Evolutionary conservation across 2,888 invertebrate genomes (phyloP), one percentile per base, ranked within the genome.

Genomic region (Lottia scabra): DNA sequence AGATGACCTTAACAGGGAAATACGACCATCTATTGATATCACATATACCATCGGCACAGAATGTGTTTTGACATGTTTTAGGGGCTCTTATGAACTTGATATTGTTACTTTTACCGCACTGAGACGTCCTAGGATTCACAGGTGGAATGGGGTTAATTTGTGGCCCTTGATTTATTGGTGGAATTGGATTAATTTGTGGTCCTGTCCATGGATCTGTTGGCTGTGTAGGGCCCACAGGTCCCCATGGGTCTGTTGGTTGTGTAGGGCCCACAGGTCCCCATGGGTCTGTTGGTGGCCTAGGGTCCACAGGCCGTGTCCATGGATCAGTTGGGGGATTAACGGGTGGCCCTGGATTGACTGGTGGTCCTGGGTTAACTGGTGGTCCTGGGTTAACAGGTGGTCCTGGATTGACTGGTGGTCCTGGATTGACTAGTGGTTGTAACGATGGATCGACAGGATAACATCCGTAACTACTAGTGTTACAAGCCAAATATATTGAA

Each of bases 1-100:
- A 82, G 19, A 85, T 78, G 15, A 86, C 78, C 70, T 84, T 81
- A 0, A 85, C 82, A 0, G 86, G 86, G 0, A 86, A 72, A 67
- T 82, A 85, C 1, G 80, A 84, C 86, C 86, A 86, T 30, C 81
- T 77, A 65, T 75, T 75, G 5, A 80, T 81, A 69, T 85, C 84
- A 62, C 85, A 84, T 1, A 70, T 64, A 15, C 84, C 83, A 71
- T 84, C 80, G 1, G 84, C 76, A 69, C 84, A 85, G 65, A 80
- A 86, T 10, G 74, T 80, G 68, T 86, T 86, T 74, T 86, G 86
- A 44, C 62, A 66, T 0, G 75, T 66, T 48, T 26, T 79, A 75
- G 63, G 10, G 65, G 65, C 10, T 69, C 15, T 13, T 43, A 19
- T 46, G n/a, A n/a, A n/a, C n/a, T n/a, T n/a, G n/a, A n/a, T n/a